phyloP scores from a whole-genome alignment of 2,797 vertebrate genomes.

The Mionectes olivaceus region DNA sequence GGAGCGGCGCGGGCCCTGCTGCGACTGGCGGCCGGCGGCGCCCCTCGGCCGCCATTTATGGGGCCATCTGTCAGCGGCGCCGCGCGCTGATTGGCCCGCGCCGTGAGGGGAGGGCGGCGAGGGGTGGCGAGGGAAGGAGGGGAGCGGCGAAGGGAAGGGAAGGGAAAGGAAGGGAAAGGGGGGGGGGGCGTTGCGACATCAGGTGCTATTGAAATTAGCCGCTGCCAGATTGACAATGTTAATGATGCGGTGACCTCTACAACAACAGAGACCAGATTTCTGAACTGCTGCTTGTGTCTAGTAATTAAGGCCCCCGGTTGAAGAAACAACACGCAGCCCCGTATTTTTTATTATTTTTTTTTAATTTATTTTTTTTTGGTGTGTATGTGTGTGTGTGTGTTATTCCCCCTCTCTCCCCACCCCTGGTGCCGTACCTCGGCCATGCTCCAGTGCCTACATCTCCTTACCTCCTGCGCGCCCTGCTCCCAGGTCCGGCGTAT shows the following conservation, averaged over 20 bases:
- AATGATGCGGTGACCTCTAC: conserved; percentile 85
- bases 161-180: too few relatives aligned
- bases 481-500: conserved; percentile 63
- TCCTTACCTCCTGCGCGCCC: conserved; percentile 55
- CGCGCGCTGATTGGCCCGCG: conserved; percentile 88
- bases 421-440: conserved; percentile 59
- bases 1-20: conserved; percentile 56
- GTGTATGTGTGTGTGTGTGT: background rate
- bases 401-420: background rate
- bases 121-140: conserved; percentile 41
- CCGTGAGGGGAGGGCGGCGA: background rate
- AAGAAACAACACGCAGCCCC: conserved; percentile 78
- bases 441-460: conserved; percentile 65
- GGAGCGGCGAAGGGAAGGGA: too few relatives aligned
- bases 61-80: conserved; percentile 85
- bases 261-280: conserved; percentile 84
- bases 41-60: conserved; percentile 86
- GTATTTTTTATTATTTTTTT: conserved; percentile 11
- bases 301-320: conserved; percentile 83
- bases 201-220: conserved; percentile 88
- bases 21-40: conserved; percentile 82
- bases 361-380: background rate
- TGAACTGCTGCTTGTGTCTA: conserved; percentile 85
- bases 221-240: conserved; percentile 85
- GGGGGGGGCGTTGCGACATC: conserved; percentile 79